These are phyloP conservation scores for Orycteropus afer DNA, from an alignment of 2,113 vertebrate genomes.

Conservation along the genomic window DNA sequence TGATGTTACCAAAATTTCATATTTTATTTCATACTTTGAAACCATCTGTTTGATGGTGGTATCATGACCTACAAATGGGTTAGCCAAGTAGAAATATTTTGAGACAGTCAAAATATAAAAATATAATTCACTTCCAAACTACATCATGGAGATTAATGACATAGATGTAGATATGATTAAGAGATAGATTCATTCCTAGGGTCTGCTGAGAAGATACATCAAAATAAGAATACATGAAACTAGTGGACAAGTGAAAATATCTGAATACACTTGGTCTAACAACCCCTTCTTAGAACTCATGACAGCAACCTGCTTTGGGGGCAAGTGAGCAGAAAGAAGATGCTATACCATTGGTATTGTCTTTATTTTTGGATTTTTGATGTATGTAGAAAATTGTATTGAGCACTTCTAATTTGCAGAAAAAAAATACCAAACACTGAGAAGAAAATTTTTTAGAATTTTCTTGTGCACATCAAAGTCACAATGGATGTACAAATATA, in stretches of 20 bases:
- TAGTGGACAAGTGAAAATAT: not conserved
- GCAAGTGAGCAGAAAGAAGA: not conserved
- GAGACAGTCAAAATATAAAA: too few relatives aligned
- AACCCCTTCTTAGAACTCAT: not conserved
- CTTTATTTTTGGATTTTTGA: not conserved
- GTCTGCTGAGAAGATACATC: not conserved
- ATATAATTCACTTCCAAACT: too few relatives aligned
- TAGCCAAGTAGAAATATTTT: not conserved
- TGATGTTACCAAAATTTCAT: not conserved
- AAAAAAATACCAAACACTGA: not conserved
- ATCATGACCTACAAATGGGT: not conserved
- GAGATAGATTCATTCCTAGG: not conserved
- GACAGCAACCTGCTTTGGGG: not conserved
- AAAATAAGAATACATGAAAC: not conserved
- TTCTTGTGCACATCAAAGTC: not conserved
- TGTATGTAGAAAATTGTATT: not conserved
- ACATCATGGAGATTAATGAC: too few relatives aligned
- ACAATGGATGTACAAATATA: not conserved
- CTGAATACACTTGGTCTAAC: not conserved
- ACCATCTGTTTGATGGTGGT: not conserved
- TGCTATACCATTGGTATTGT: not conserved
- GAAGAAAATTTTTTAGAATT: not conserved
- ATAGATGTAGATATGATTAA: not conserved
- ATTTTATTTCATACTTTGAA: not conserved
- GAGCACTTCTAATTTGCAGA: constrained; percentile 23